Percentiles rank a stretch among this genome's conserved stretches.
phyloP scores from a whole-genome alignment of 2,888 invertebrate species.

The Caenorhabditis sp. region DNA sequence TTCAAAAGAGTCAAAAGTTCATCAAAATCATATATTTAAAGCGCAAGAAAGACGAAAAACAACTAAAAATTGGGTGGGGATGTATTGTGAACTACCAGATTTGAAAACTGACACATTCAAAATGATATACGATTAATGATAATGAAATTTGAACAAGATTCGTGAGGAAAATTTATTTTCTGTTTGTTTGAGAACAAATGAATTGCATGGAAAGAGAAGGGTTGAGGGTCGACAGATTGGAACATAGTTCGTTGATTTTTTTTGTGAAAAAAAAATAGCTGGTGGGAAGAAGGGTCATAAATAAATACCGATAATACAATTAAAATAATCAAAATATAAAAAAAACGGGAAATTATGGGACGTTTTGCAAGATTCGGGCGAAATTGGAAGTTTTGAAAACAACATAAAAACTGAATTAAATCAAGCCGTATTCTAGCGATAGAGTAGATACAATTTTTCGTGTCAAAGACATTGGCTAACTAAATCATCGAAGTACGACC shows the following conservation, averaged over 20 bases:
- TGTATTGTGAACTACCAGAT: background rate
- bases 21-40: background rate
- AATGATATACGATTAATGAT: background rate
- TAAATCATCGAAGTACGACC: conserved; percentile 33
- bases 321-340: background rate
- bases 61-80: background rate
- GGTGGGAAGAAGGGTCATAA: background rate
- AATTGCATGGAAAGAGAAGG: too few relatives aligned
- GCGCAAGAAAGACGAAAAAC: background rate
- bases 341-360: background rate
- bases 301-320: background rate
- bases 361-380: background rate
- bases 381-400: background rate
- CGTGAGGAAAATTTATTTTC: too few relatives aligned
- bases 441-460: background rate
- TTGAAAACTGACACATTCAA: background rate
- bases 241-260: too few relatives aligned
- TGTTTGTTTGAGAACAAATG: too few relatives aligned
- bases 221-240: too few relatives aligned
- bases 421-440: background rate
- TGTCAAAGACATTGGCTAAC: background rate
- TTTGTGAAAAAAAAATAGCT: too few relatives aligned
- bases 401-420: background rate
- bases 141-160: background rate
- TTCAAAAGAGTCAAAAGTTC: background rate